A percentile compares a stretch with the other conserved stretches of the same genome.
phyloP scores from a whole-genome alignment of 1,140 invertebrate species.

The Holotrichia oblita region DNA sequence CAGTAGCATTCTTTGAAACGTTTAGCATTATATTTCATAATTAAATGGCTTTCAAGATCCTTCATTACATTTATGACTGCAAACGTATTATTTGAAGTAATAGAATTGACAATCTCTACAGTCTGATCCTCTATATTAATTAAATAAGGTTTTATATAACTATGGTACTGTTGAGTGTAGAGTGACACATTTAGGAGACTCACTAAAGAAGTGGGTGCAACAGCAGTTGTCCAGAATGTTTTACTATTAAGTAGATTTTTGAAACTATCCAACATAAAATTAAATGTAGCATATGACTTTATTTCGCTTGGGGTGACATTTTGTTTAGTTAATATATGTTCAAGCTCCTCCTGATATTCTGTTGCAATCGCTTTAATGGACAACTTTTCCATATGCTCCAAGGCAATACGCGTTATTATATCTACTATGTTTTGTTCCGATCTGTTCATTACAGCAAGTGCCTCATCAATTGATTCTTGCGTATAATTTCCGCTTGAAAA shows the following conservation, averaged over 20 bases:
- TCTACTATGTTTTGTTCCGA: neutral
- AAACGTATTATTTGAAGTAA: neutral
- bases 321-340: neutral
- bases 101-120: neutral
- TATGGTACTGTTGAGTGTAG: neutral
- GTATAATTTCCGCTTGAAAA: neutral
- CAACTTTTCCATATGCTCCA: neutral
- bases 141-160: neutral
- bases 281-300: neutral
- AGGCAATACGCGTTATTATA: neutral
- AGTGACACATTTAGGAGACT: neutral
- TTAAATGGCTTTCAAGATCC: neutral
- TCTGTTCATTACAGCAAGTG: neutral
- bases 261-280: neutral
- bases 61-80: neutral
- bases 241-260: neutral
- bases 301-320: neutral
- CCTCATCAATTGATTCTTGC: neutral
- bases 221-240: neutral
- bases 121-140: neutral
- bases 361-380: neutral
- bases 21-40: neutral
- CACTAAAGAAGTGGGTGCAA: neutral
- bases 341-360: neutral
- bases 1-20: neutral